Evolutionary conservation across 1,140 invertebrate genomes (phyloP).

Genomic region (Cheumatopsyche charites): DNA sequence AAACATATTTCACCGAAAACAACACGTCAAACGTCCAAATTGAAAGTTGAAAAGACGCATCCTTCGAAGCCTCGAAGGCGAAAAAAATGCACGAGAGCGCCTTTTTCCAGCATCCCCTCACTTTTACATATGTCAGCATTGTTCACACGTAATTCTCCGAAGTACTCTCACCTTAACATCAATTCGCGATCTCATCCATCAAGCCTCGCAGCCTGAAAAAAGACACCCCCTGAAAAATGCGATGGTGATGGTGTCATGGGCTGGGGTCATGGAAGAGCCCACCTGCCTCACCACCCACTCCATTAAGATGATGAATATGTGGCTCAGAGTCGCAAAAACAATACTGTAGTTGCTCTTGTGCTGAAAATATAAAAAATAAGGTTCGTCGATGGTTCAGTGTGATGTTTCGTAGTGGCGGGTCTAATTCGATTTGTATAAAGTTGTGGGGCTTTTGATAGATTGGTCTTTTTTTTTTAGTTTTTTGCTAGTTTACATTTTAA

Average conservation of each 20-base stretch:
- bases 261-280: conserved; percentile 18
- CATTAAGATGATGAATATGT: conserved; percentile 35
- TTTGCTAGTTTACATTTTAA: too few relatives aligned
- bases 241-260: too few relatives aligned
- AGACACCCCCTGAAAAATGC: neutral
- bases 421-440: too few relatives aligned
- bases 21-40: neutral
- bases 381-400: too few relatives aligned
- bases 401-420: too few relatives aligned
- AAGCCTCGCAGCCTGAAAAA: conserved; percentile 22
- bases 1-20: too few relatives aligned
- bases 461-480: too few relatives aligned
- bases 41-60: neutral
- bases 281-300: conserved; percentile 19
- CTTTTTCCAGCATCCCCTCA: neutral
- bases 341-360: neutral
- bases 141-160: conserved; percentile 30
- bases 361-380: too few relatives aligned
- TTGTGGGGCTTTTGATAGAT: too few relatives aligned
- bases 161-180: conserved; percentile 36
- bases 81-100: neutral
- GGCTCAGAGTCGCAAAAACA: neutral
- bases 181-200: conserved; percentile 41
- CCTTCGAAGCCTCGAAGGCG: too few relatives aligned
- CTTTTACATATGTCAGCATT: conserved; percentile 35